Percentiles rank a stretch among this genome's conserved stretches.
These are phyloP conservation scores for Podarcis muralis DNA, from an alignment of 2,113 vertebrate genomes.

Conservation along the genomic window DNA sequence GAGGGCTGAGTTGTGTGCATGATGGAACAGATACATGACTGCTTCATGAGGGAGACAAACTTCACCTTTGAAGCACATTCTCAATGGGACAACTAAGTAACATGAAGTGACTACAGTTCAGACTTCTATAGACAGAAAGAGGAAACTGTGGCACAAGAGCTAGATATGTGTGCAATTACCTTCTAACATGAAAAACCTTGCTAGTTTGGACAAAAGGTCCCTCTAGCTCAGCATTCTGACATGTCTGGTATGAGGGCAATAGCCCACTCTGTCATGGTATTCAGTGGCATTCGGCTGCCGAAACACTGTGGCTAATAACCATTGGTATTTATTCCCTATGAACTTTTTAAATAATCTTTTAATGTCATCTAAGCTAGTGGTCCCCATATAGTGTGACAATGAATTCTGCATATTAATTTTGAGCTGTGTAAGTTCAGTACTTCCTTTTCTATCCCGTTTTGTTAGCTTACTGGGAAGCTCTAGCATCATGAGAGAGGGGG, in stretches of 20 bases:
- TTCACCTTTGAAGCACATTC: not conserved
- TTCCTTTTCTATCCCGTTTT: too few relatives aligned
- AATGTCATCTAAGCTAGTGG: too few relatives aligned
- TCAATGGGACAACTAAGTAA: not conserved
- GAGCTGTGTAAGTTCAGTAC: too few relatives aligned
- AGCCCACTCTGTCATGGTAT: not conserved
- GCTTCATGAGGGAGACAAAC: not conserved
- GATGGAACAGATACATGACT: not conserved
- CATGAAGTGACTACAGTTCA: not conserved
- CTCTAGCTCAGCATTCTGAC: not conserved
- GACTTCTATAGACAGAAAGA: not conserved
- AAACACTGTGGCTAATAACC: not conserved
- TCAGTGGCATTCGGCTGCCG: not conserved
- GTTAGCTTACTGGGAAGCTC: too few relatives aligned
- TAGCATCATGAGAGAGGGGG: not conserved
- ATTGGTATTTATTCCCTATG: too few relatives aligned
- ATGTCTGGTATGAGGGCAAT: not conserved
- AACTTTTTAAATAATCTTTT: too few relatives aligned
- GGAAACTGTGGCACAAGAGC: not conserved
- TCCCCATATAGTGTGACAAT: too few relatives aligned
- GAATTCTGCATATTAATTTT: too few relatives aligned
- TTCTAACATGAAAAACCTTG: not conserved
- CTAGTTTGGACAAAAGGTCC: not conserved
- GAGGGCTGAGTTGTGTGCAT: not conserved
- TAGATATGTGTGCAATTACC: not conserved